These are phyloP conservation scores for Stegostoma tigrinum DNA, from an alignment of 2,113 vertebrate species.

Conservation along the genomic window DNA sequence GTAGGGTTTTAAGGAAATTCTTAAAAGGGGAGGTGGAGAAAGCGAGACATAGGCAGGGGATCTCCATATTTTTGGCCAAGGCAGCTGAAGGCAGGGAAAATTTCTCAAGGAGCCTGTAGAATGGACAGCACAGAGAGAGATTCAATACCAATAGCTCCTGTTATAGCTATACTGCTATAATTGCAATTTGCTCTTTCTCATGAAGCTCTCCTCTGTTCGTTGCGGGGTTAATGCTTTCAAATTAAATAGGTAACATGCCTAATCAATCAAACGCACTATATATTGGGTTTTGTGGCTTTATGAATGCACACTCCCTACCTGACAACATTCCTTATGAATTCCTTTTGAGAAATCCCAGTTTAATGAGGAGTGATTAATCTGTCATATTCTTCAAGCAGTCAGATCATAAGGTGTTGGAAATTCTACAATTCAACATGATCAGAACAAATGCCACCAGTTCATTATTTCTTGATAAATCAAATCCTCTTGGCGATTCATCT, in stretches of 20 bases:
- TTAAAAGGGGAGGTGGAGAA: background rate
- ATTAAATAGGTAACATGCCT: background rate
- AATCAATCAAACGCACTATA: constrained; percentile 19
- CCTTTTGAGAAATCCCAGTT: background rate
- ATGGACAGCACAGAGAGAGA: no score
- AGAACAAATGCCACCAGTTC: background rate
- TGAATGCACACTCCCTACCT: background rate
- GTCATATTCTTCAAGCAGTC: background rate
- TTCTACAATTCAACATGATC: background rate
- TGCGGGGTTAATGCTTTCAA: background rate
- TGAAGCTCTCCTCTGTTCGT: background rate
- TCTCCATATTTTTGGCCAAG: no score
- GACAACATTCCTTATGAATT: background rate
- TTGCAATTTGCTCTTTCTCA: background rate
- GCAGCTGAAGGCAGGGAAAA: no score
- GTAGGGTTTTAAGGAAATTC: background rate
- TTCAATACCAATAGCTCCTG: no score
- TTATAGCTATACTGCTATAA: no score
- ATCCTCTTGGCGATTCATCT: background rate
- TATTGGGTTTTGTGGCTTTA: background rate
- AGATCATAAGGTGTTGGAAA: background rate
- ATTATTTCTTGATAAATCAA: background rate
- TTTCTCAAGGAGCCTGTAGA: no score
- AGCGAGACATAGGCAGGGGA: no score
- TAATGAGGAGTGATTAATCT: background rate